phyloP scores from a whole-genome alignment of 2,888 invertebrate species.

The Aphodius granarius region DNA sequence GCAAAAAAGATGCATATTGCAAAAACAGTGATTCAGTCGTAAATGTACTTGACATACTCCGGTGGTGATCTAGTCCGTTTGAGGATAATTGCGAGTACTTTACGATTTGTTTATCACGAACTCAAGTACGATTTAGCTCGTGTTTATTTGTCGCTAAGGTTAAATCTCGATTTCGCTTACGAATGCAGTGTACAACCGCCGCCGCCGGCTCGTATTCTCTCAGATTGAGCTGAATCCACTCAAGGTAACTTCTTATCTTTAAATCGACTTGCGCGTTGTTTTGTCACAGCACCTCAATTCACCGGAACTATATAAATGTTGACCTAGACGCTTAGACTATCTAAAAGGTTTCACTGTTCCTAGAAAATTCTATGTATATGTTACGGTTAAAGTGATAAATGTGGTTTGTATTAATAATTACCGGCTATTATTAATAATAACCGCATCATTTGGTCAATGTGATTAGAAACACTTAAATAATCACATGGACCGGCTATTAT shows the following conservation, averaged over 20 bases:
- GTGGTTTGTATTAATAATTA: too few species aligned
- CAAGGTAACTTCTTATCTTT: not conserved
- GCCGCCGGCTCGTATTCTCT: not conserved
- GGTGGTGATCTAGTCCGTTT: not conserved
- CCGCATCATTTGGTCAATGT: too few species aligned
- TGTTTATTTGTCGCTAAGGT: not conserved
- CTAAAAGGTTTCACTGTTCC: not conserved
- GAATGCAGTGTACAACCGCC: not conserved
- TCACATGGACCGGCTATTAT: too few species aligned
- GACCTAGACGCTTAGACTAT: not conserved
- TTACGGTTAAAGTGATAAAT: too few species aligned
- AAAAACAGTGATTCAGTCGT: not conserved
- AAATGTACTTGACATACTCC: not conserved
- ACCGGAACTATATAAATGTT: not conserved
- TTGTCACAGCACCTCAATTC: not conserved
- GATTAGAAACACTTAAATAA: too few species aligned
- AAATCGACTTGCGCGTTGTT: not conserved
- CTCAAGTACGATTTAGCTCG: not conserved
- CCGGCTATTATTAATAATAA: too few species aligned
- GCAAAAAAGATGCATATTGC: too few species aligned
- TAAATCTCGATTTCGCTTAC: not conserved
- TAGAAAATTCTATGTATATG: not conserved
- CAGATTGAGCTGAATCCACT: not conserved
- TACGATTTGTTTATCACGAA: not conserved
- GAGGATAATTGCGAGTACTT: not conserved